These are phyloP conservation scores for Autographa gamma DNA, from an alignment of 2,888 invertebrate genomes.

Conservation along the genomic window DNA sequence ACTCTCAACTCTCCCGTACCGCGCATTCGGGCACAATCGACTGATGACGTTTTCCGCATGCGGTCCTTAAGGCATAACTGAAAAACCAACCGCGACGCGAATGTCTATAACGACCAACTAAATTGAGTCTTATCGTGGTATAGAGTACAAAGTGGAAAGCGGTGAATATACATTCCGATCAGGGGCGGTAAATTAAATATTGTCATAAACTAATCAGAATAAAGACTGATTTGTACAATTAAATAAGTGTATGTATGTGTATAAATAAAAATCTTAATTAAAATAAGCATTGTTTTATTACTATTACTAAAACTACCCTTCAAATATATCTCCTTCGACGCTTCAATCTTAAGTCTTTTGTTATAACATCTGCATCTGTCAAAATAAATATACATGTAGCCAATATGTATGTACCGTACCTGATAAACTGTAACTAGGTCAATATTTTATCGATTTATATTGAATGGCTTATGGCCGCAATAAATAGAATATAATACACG, in stretches of 20 bases:
- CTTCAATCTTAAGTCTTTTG: background rate
- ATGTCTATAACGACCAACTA: too few species aligned
- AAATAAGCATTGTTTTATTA: background rate
- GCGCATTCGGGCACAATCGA: too few species aligned
- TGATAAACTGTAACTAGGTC: constrained; percentile 1
- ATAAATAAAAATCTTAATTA: background rate
- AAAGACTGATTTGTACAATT: constrained; percentile 2
- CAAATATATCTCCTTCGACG: background rate
- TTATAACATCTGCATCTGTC: background rate
- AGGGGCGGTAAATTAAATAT: background rate
- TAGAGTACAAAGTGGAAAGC: too few species aligned
- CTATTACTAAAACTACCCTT: background rate
- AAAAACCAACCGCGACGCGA: too few species aligned
- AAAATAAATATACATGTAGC: background rate
- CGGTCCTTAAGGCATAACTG: too few species aligned
- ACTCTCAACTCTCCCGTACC: too few species aligned
- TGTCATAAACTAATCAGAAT: background rate
- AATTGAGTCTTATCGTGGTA: too few species aligned
- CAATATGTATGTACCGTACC: background rate
- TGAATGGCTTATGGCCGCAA: too few species aligned
- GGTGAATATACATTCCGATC: background rate
- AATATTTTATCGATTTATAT: background rate
- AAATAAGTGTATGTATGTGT: background rate
- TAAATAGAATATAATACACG: too few species aligned
- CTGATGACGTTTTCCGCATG: too few species aligned